A percentile compares a stretch with the other conserved stretches of the same genome.
phyloP scores from a whole-genome alignment of 2,888 invertebrate species.

The Brachyptera putata region DNA sequence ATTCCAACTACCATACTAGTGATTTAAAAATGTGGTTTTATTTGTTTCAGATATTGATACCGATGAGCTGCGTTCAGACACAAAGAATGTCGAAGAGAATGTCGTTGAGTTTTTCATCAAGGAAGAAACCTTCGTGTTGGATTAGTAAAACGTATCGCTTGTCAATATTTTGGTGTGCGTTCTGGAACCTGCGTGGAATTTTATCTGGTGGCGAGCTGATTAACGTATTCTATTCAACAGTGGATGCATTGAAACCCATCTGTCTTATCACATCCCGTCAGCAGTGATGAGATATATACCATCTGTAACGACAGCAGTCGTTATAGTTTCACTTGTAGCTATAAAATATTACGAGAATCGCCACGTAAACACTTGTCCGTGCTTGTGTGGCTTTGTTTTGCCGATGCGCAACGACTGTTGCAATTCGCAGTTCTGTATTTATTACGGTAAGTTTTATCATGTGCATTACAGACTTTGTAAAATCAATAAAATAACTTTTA shows the following conservation, averaged over 20 bases:
- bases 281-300: too few relatives aligned
- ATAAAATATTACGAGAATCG: too few relatives aligned
- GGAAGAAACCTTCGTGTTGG: constrained; percentile 81
- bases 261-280: neutral
- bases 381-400: neutral
- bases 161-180: constrained; percentile 2
- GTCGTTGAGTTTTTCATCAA: constrained; percentile 96
- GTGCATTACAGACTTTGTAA: constrained; percentile 43
- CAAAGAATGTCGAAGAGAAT: constrained; percentile 87
- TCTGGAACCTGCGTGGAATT: constrained; percentile 30
- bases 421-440: constrained; percentile 28
- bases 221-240: too few relatives aligned
- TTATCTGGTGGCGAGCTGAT: neutral
- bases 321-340: too few relatives aligned
- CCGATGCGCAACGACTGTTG: neutral
- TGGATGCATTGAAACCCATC: too few relatives aligned
- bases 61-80: constrained; percentile 84
- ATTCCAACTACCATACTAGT: too few relatives aligned
- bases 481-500: neutral
- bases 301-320: too few relatives aligned
- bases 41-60: constrained; percentile 77
- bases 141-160: constrained; percentile 49
- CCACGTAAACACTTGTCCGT: too few relatives aligned
- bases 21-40: too few relatives aligned
- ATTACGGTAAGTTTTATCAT: constrained; percentile 42